These are phyloP conservation scores for Coelopa pilipes DNA, from an alignment of 2,888 invertebrate species.

Conservation along the genomic window DNA sequence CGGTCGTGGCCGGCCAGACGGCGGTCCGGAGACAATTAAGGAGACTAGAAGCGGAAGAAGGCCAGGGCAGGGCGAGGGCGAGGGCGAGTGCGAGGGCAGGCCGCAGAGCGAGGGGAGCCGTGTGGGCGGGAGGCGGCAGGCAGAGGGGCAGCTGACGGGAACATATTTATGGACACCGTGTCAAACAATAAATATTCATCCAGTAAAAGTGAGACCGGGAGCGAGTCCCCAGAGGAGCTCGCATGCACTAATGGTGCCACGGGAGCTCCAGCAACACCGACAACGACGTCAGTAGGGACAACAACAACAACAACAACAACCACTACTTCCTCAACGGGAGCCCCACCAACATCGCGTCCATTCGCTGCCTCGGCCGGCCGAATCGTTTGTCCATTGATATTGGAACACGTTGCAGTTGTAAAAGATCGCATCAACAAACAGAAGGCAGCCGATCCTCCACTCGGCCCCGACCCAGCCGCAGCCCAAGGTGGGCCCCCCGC, in stretches of 20 bases:
- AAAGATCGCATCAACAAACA: constrained; percentile 33
- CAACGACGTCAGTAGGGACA: constrained; percentile 36
- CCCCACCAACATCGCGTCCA: background rate
- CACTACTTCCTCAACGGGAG: constrained; percentile 36
- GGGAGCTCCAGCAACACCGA: background rate
- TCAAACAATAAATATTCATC: constrained; percentile 52
- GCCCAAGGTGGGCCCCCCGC: background rate
- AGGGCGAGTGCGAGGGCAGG: too few relatives aligned
- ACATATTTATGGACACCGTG: constrained; percentile 55
- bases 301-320: constrained; percentile 28
- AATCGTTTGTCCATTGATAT: constrained; percentile 12
- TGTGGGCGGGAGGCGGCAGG: background rate
- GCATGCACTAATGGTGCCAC: constrained; percentile 33
- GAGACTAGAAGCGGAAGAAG: too few relatives aligned
- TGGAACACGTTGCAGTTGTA: constrained; percentile 13
- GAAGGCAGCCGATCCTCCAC: constrained; percentile 5
- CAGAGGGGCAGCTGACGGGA: constrained; percentile 29
- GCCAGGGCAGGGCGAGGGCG: too few relatives aligned
- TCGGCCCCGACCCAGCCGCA: too few relatives aligned
- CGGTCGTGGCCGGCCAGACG: background rate
- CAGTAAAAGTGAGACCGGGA: constrained; percentile 40
- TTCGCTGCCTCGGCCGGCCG: background rate
- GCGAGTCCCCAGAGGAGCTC: constrained; percentile 2
- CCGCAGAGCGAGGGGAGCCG: too few relatives aligned
- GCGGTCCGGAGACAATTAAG: too few relatives aligned